Evolutionary conservation across 23 tunicate species (phyloP).

Genomic region (Aplidium turbinatum): DNA sequence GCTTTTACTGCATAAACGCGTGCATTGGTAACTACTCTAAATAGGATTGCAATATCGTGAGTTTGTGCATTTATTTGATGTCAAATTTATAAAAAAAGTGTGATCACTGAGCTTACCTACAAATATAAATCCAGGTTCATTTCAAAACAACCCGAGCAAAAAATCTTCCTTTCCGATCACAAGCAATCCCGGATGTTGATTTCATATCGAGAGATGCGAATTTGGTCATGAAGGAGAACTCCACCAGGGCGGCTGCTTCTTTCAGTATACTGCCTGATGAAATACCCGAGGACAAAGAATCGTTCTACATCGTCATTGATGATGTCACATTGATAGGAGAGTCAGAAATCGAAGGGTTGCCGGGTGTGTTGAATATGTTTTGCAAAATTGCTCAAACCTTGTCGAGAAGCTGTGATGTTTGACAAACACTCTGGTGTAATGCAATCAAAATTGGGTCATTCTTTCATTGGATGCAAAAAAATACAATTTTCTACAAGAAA

Average conservation of each 20-base stretch:
- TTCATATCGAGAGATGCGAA: conserved; percentile 48
- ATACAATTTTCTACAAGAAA: no score
- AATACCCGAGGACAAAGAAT: conserved; percentile 79
- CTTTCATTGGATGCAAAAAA: no score
- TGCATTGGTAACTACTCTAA: no score
- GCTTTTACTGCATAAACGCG: no score
- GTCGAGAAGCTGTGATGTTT: no score
- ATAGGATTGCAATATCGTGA: no score
- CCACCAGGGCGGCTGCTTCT: conserved; percentile 67
- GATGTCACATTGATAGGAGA: conserved; percentile 71
- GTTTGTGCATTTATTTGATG: no score
- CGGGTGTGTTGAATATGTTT: conserved; percentile 55
- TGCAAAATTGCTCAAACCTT: no score
- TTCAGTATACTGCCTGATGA: conserved; percentile 85
- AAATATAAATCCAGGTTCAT: conserved; percentile 27
- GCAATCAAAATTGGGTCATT: no score
- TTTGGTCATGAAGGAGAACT: conserved; percentile 66
- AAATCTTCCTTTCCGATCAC: conserved; percentile 55
- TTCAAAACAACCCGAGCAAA: conserved; percentile 43
- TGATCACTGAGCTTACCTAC: no score
- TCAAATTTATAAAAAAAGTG: no score
- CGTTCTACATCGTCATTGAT: conserved; percentile 63
- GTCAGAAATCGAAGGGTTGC: conserved; percentile 42
- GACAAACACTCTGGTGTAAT: no score
- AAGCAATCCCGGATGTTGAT: conserved; percentile 69